Evolutionary conservation across 2,888 invertebrate species (phyloP), one percentile per base, ranked within the genome.

Genomic region (Volucella bombylans): DNA sequence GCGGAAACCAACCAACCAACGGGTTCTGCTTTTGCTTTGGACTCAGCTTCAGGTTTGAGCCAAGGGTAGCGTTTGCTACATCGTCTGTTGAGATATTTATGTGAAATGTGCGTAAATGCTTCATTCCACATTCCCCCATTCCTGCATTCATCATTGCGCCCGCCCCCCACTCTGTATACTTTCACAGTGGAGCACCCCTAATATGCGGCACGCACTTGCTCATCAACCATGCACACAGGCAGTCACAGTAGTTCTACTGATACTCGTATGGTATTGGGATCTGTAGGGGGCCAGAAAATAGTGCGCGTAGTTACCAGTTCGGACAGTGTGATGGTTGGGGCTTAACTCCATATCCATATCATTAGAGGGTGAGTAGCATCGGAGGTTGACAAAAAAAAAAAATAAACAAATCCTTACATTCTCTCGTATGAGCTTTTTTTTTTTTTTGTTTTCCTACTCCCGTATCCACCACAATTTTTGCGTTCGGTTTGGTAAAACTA

Each of bases 141-240:
- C 38, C 23, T 38, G 12, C 62, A 69, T 77, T 62, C 62, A 69
- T 77, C 69, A 69, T 65, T 54, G 9, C 49, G 38, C 55, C n/a
- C n/a, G n/a, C n/a, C n/a, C 55, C 45, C 52, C 3, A 38, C 39
- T 14, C 10, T 8, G 11, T 12, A 4, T 18, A 15, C 43, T 11
- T 59, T 18, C 67, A 41, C 43, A 57, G 43, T 41, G 65, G 61
- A 54, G 79, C 73, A 83, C 79, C 83, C 80, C 67, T 80, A 76
- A 85, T 80, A 76, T 85, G 76, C 83, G 81, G 81, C 81, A 85
- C 85, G 85, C 85, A 85, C 81, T 85, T 72, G 85, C 71, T 85
- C 83, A 80, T 85, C 83, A 83, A 54, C 65, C 74, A 80, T 83
- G 80, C 85, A 85, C 69, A 80, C 81, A 81, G 55, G 43, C 49